Percentiles rank a stretch among this genome's conserved stretches.
Conservation (phyloP, 2,113 vertebrate genomes). For the Meleagris gallopavo region DNA sequence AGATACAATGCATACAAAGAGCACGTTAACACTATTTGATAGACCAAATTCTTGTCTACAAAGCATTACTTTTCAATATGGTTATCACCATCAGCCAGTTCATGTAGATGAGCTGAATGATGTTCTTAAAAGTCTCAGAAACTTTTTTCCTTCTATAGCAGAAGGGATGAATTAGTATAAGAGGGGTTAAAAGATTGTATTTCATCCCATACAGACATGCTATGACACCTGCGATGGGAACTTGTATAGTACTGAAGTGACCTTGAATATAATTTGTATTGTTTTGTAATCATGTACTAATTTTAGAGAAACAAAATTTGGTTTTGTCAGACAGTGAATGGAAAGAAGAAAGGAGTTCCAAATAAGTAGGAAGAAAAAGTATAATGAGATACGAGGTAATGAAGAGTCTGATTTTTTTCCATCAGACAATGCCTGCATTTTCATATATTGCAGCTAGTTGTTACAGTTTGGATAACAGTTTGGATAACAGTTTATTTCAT, state of each 20-base stretch:
- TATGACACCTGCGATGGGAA: background rate
- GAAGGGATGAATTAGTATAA: background rate
- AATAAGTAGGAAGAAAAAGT: background rate
- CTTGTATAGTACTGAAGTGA: background rate
- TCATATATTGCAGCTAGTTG: background rate
- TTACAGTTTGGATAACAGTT: background rate
- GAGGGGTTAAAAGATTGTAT: background rate
- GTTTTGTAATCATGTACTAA: background rate
- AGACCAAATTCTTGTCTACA: no score
- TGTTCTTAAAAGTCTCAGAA: background rate
- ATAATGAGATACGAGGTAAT: background rate
- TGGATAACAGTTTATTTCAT: background rate
- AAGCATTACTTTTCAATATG: no score
- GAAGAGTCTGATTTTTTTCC: background rate
- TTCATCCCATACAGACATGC: background rate
- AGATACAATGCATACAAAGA: no score
- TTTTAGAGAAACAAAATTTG: background rate
- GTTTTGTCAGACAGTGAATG: background rate
- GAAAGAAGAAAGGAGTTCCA: background rate
- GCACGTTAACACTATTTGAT: no score
- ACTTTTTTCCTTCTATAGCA: background rate
- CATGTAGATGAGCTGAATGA: background rate
- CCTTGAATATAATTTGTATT: background rate
- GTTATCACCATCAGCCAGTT: no score
- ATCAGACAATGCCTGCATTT: background rate